Percentiles rank a stretch among this genome's conserved stretches.
Conservation (phyloP, 2,797 vertebrate species). For the Chloroceryle amazona region DNA sequence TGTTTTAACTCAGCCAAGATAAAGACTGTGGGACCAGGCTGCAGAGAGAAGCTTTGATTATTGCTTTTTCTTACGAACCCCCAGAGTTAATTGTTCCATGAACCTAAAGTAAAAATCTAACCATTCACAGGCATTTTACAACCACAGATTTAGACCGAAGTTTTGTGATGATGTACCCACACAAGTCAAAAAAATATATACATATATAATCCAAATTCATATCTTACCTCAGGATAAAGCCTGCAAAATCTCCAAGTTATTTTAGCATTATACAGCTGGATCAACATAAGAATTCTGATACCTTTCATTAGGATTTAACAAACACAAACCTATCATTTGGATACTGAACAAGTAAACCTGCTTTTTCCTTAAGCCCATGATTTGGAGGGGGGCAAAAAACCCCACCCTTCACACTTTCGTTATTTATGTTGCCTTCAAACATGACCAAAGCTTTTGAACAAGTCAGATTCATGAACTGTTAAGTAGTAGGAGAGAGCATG, state of each 20-base stretch:
- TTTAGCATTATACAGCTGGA: not conserved
- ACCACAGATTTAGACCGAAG: not conserved
- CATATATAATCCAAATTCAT: not conserved
- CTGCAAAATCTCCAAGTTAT: conserved; percentile 9
- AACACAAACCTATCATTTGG: not conserved
- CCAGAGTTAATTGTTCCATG: not conserved
- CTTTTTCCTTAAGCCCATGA: not conserved
- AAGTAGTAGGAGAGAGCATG: not conserved
- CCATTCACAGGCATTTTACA: not conserved
- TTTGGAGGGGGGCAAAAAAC: not conserved
- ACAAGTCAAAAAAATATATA: not conserved
- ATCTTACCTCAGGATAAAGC: not conserved
- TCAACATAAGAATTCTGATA: not conserved
- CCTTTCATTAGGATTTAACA: not conserved
- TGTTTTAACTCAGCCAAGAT: not conserved
- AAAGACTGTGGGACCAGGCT: not conserved
- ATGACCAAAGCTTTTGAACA: not conserved
- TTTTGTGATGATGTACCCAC: not conserved
- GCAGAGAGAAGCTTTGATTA: not conserved
- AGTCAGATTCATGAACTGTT: not conserved
- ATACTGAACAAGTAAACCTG: not conserved
- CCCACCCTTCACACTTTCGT: not conserved
- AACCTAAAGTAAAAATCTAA: not conserved
- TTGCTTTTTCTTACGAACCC: not conserved
- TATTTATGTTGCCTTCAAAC: not conserved